Evolutionary conservation across 2,113 vertebrate genomes (phyloP).

Genomic region (Vidua macroura): DNA sequence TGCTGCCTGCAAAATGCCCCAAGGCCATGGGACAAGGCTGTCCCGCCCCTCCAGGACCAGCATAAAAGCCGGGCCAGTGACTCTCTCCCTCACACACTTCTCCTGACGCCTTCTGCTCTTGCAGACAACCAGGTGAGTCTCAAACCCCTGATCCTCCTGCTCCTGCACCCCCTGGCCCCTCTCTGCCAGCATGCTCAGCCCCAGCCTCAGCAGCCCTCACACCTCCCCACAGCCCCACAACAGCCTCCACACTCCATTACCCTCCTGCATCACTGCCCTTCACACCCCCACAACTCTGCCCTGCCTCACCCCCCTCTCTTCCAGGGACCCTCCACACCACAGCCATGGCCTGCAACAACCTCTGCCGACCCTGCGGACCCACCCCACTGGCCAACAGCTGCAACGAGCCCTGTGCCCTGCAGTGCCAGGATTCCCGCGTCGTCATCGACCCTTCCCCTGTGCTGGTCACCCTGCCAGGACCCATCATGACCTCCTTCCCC

Average conservation of each 20-base stretch:
- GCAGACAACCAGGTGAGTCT: neutral
- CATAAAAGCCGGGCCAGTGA: neutral
- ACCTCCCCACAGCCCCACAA: neutral
- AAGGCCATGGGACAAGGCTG: neutral
- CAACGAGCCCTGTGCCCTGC: neutral
- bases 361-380: neutral
- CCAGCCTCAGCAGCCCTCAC: neutral
- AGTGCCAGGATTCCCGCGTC: neutral
- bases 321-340: too few relatives aligned
- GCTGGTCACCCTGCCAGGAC: too few relatives aligned
- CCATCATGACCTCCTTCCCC: too few relatives aligned
- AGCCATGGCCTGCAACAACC: too few relatives aligned
- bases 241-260: too few relatives aligned
- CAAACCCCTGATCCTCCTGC: neutral
- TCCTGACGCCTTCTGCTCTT: neutral
- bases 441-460: neutral
- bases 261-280: too few relatives aligned
- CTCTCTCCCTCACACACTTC: neutral
- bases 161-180: accelerated
- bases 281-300: too few relatives aligned
- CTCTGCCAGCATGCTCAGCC: neutral
- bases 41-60: accelerated
- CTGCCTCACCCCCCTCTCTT: too few relatives aligned
- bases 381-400: neutral
- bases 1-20: accelerated